Conservation (phyloP, 2,888 invertebrate genomes). For the Silvanus unidentatus region DNA sequence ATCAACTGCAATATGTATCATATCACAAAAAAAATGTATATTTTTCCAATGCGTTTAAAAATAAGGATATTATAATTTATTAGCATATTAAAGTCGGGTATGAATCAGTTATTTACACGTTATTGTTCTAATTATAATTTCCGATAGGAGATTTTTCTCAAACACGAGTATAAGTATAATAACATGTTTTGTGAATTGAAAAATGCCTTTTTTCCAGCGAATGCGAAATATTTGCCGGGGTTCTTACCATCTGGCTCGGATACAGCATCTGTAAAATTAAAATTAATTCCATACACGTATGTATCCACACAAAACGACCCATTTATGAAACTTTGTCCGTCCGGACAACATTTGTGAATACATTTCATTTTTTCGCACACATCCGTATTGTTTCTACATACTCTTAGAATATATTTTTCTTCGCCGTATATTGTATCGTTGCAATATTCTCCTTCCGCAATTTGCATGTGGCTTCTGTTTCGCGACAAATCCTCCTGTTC, state of each 20-base stretch:
- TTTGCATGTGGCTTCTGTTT: conserved; percentile 4
- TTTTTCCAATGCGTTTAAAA: too few species aligned
- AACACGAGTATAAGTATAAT: conserved; percentile 1
- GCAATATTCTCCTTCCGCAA: conserved; percentile 14
- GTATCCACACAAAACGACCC: conserved; percentile 28
- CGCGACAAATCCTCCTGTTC: too few species aligned
- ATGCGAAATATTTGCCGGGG: neutral
- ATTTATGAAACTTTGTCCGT: conserved; percentile 48
- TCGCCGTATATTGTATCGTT: conserved; percentile 22
- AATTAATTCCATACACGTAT: conserved; percentile 28
- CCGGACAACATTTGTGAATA: conserved; percentile 52
- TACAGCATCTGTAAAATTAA: conserved; percentile 19
- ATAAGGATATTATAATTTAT: too few species aligned
- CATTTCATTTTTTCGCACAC: conserved; percentile 34
- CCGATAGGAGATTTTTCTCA: too few species aligned
- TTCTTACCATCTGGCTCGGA: conserved; percentile 18
- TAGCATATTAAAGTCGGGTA: too few species aligned
- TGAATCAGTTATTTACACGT: too few species aligned
- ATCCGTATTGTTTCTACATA: conserved; percentile 24
- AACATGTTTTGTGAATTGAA: neutral
- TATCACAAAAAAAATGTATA: too few species aligned
- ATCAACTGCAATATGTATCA: neutral
- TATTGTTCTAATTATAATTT: too few species aligned
- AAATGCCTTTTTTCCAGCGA: neutral
- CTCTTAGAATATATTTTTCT: conserved; percentile 20